These are phyloP conservation scores for Drosophila macrothrix DNA, from an alignment of 2,888 invertebrate genomes.

Conservation along the genomic window DNA sequence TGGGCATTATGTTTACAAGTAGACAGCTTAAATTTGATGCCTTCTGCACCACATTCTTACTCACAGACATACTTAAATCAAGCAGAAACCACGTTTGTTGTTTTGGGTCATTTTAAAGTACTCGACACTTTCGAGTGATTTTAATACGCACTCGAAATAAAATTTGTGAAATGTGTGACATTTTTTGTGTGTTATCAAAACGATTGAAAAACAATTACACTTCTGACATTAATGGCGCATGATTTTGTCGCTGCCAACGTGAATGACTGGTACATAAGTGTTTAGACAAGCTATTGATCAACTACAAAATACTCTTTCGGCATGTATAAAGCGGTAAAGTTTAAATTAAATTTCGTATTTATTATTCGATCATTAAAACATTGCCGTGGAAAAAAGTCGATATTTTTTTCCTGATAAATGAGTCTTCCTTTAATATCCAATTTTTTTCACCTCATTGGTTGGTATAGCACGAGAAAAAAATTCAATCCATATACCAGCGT, in stretches of 20 bases:
- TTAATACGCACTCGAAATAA: constrained; percentile 68
- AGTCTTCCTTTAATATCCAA: neutral
- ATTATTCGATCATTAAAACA: neutral
- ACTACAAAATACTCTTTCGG: constrained; percentile 2
- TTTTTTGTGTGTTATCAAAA: constrained; percentile 66
- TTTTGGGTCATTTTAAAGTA: constrained; percentile 73
- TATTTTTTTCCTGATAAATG: neutral
- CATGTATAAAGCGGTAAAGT: neutral
- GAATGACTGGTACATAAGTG: constrained; percentile 6
- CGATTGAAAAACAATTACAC: constrained; percentile 80
- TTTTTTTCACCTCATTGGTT: neutral
- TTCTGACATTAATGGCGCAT: constrained; percentile 71
- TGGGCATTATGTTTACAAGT: constrained; percentile 41
- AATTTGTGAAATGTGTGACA: constrained; percentile 51
- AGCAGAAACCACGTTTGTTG: constrained; percentile 48
- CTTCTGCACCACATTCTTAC: neutral
- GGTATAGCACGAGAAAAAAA: constrained; percentile 12
- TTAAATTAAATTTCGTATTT: neutral
- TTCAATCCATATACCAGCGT: constrained; percentile 6
- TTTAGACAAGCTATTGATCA: too few species aligned
- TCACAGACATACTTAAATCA: neutral
- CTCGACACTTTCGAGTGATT: constrained; percentile 65
- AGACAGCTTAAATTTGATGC: constrained; percentile 25
- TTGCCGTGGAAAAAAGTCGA: neutral
- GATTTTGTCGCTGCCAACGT: constrained; percentile 38